Evolutionary conservation across 2,113 vertebrate genomes (phyloP).

Genomic region (Sisor rabdophorus): DNA sequence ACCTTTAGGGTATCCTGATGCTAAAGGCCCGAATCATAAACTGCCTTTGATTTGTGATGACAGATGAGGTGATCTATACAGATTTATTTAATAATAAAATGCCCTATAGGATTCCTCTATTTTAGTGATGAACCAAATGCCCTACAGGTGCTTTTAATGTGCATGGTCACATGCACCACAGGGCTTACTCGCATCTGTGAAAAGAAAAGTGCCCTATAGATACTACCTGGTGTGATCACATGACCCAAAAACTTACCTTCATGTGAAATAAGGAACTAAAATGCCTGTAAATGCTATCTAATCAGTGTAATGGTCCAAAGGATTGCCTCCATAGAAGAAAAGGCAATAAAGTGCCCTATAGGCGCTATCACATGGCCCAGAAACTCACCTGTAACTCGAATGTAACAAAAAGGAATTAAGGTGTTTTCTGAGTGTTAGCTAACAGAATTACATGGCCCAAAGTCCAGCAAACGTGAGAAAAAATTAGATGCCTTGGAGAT

Average conservation of each 20-base stretch:
- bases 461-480: background rate
- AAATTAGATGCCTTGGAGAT: background rate
- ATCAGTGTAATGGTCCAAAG: background rate
- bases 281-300: background rate
- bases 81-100: background rate
- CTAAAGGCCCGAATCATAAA: background rate
- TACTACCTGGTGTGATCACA: background rate
- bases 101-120: background rate
- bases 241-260: background rate
- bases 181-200: too few relatives aligned
- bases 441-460: background rate
- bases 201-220: background rate
- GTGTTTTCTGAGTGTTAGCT: background rate
- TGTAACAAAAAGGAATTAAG: too few relatives aligned
- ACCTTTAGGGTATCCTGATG: background rate
- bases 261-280: background rate
- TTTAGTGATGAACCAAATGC: background rate
- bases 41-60: background rate
- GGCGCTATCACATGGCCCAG: background rate
- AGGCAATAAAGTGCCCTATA: background rate
- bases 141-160: background rate
- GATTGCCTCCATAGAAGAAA: background rate
- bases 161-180: background rate
- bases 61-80: background rate
- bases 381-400: too few relatives aligned